Percentiles rank a stretch among this genome's conserved stretches.
These are phyloP conservation scores for Acyrthosiphon pisum DNA, from an alignment of 1,140 invertebrate genomes.

Conservation along the genomic window DNA sequence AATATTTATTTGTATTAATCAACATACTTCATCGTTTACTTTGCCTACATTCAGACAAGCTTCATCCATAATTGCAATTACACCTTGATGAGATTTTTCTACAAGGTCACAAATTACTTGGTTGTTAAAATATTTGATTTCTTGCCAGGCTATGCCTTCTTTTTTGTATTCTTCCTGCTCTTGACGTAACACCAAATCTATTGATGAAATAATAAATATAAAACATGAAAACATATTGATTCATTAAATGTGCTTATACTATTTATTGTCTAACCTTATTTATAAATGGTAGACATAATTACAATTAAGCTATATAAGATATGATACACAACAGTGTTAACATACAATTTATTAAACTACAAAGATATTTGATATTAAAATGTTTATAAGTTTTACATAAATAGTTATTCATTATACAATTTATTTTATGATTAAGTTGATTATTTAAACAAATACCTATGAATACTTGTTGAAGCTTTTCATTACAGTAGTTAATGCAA, in stretches of 20 bases:
- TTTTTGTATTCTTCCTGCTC: conserved; percentile 94
- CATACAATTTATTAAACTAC: no score
- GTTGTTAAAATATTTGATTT: conserved; percentile 92
- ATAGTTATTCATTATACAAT: no score
- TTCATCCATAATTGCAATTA: conserved; percentile 93
- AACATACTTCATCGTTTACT: conserved; percentile 79
- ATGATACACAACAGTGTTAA: no score
- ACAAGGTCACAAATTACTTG: conserved; percentile 93
- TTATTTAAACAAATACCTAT: conserved; percentile 73
- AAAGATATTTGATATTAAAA: no score
- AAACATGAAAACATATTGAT: background rate
- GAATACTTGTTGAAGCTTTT: conserved; percentile 95
- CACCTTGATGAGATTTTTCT: conserved; percentile 87
- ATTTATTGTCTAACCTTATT: no score
- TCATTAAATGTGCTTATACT: background rate
- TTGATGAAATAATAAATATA: conserved; percentile 59
- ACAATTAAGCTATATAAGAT: no score
- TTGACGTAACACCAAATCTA: conserved; percentile 92
- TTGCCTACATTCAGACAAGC: conserved; percentile 93
- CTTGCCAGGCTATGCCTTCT: conserved; percentile 92
- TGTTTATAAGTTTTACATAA: no score
- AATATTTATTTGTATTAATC: conserved; percentile 42
- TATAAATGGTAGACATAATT: no score
- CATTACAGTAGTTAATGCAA: conserved; percentile 97
- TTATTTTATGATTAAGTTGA: no score